Evolutionary conservation across 2,113 vertebrate genomes (phyloP).

Genomic region (Neolamprologus sp.): DNA sequence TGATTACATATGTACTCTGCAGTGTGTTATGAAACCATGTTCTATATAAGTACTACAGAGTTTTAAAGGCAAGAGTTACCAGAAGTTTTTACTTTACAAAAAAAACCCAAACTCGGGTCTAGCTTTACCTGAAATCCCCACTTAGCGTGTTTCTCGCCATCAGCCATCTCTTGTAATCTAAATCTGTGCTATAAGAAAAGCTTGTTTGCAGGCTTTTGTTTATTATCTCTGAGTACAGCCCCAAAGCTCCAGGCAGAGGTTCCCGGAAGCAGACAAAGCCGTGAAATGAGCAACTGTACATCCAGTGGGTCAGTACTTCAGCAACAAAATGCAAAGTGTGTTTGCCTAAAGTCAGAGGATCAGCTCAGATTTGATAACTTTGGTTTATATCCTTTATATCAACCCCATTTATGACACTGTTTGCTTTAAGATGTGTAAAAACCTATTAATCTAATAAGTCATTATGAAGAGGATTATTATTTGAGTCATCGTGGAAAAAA

Average conservation of each 20-base stretch:
- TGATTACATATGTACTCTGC: neutral
- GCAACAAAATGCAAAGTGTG: neutral
- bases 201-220: neutral
- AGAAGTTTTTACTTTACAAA: neutral
- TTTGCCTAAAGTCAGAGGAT: neutral
- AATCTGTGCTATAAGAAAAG: neutral
- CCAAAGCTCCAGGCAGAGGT: neutral
- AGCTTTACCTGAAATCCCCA: neutral
- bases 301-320: neutral
- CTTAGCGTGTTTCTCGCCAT: neutral
- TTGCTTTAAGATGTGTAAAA: neutral
- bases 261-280: neutral
- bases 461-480: neutral
- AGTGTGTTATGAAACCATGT: neutral
- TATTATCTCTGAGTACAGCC: neutral
- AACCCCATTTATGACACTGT: neutral
- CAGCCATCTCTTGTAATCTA: neutral
- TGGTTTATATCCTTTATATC: neutral
- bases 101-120: rapidly evolving
- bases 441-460: neutral
- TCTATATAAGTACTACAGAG: neutral
- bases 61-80: neutral
- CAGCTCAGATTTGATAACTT: neutral
- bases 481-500: neutral
- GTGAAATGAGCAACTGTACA: neutral